Evolutionary conservation across 2,888 invertebrate genomes (phyloP).

Genomic region (Ormia ochracea): DNA sequence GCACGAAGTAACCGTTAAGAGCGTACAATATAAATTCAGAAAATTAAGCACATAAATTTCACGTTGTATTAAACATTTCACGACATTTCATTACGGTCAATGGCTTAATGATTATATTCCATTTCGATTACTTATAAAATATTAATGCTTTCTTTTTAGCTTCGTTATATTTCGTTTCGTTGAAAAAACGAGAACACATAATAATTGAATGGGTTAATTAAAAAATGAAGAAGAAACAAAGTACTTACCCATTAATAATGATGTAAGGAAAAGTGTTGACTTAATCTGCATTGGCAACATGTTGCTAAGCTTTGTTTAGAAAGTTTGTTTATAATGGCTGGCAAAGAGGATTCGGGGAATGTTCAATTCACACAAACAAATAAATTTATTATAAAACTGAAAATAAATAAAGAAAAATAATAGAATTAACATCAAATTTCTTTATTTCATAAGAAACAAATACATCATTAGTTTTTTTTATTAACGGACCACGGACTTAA

Average conservation of each 20-base stretch:
- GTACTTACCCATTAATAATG: constrained; percentile 65
- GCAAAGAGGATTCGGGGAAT: background rate
- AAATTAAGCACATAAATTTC: background rate
- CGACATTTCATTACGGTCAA: constrained; percentile 31
- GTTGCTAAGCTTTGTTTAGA: constrained; percentile 43
- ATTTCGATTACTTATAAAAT: background rate
- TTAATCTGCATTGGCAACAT: constrained; percentile 62
- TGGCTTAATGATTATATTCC: constrained; percentile 26
- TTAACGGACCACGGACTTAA: no score
- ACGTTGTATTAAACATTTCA: constrained; percentile 26
- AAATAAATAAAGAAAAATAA: no score
- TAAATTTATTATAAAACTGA: background rate
- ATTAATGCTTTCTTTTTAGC: no score
- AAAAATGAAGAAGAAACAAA: background rate
- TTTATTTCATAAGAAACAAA: no score
- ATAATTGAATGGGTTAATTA: constrained; percentile 19
- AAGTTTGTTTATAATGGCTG: constrained; percentile 8
- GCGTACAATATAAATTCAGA: background rate
- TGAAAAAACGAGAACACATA: background rate
- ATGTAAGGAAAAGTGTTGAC: constrained; percentile 45
- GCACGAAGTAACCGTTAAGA: background rate
- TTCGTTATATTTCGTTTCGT: background rate
- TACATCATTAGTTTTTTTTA: no score
- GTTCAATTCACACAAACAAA: constrained; percentile 12
- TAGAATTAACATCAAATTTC: no score